Evolutionary conservation across 2,797 vertebrate species (phyloP), one percentile per base, ranked within the genome.

Genomic region (Argentina silus): DNA sequence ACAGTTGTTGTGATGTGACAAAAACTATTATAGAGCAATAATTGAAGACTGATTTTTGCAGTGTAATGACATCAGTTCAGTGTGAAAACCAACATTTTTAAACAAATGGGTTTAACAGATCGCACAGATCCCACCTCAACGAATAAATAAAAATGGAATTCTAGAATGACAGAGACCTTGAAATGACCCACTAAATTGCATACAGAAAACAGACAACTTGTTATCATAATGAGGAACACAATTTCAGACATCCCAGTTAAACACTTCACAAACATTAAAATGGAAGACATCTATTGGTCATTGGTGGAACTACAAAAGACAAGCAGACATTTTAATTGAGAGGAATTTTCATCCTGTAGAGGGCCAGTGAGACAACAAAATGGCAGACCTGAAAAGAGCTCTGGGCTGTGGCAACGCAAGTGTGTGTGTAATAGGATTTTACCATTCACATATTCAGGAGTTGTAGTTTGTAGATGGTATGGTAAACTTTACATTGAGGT

Each of bases 301-400:
- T 42, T 73, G 44, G 44, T 73, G 75, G 81, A 75, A 84, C 60
- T 83, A 77, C 79, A 84, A 60, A n/a, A 50, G 61, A 57, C 27
- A 19, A 67, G 82, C 77, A 71, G 82, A 84, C 85, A 86, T 86
- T 83, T 86, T 81, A 78, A 23, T 53, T 59, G 27, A 9, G n/a
- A 51, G 21, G 14, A 3, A 50, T 47, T 51, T 67, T 11, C 47
- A 10, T 59, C 48, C 47, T 14, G 73, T 47, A 73, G 66, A 55
- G n/a, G 60, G 23, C 62, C 61, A 53, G 47, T 68, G 53, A 62
- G 68, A 67, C 48, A 78, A 80, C 81, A 85, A 87, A 87, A 87
- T 87, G 86, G 83, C 82, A 69, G 83, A 77, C 59, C 9, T 62
- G 15, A 56, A 53, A 55, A n/a, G 9, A 15, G 15, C 48, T 67